Conservation (phyloP, 1,140 invertebrate genomes). For the Babylonia areolata region DNA sequence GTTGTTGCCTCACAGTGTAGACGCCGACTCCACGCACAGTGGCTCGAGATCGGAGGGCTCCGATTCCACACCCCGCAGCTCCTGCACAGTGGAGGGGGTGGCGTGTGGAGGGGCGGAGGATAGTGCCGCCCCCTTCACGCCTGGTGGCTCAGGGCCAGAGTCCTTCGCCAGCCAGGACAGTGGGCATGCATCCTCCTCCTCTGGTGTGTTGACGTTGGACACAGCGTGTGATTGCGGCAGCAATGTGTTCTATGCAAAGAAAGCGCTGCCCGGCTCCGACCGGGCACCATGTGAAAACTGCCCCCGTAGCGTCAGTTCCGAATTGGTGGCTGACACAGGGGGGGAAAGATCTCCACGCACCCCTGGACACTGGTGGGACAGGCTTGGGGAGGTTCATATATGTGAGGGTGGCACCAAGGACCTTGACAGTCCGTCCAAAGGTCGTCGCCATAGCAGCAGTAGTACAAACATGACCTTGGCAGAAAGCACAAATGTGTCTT, state of each 20-base stretch:
- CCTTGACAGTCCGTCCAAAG: not conserved
- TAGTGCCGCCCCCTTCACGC: not conserved
- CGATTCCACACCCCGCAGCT: not conserved
- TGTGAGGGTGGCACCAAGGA: not conserved
- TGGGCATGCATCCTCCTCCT: not conserved
- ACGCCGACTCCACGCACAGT: not conserved
- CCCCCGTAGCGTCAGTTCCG: not conserved
- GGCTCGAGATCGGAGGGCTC: conserved; percentile 12
- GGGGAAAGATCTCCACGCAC: not conserved
- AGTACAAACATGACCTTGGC: not conserved
- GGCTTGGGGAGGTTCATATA: not conserved
- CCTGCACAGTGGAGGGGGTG: too few species aligned
- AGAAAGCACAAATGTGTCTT: not conserved
- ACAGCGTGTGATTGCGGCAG: not conserved
- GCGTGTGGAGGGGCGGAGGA: not conserved
- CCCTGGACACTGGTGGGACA: not conserved
- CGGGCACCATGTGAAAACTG: not conserved
- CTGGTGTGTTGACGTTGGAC: not conserved
- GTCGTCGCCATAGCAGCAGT: not conserved
- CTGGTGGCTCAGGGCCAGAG: not conserved
- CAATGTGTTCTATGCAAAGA: not conserved
- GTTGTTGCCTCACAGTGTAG: not conserved
- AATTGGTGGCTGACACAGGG: not conserved
- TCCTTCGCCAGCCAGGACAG: not conserved
- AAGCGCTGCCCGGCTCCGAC: not conserved